A percentile compares a stretch with the other conserved stretches of the same genome.
Conservation (phyloP, 64 coral and sea anemone genomes). For the Platygyra sinensis region DNA sequence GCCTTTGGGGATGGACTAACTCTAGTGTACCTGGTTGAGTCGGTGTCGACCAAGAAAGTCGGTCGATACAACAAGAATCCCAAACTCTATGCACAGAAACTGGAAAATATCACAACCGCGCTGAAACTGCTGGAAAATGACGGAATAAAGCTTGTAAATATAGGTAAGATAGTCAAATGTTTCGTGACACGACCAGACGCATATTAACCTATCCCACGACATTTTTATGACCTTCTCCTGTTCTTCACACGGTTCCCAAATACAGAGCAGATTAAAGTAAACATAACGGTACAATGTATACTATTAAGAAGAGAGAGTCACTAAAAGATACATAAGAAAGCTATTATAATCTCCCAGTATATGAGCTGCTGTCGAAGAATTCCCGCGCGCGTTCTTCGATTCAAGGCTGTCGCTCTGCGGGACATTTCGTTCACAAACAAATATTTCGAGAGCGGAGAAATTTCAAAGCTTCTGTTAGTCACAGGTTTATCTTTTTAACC, state of each 20-base stretch:
- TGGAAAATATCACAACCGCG: conserved; percentile 91
- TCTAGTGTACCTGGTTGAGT: conserved; percentile 88
- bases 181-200: neutral
- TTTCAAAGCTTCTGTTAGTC: neutral
- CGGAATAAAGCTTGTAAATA: conserved; percentile 96
- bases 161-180: conserved; percentile 66
- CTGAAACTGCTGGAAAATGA: conserved; percentile 74
- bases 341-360: neutral
- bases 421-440: neutral
- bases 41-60: conserved; percentile 82
- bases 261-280: conserved; percentile 8
- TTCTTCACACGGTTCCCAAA: neutral
- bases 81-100: conserved; percentile 80
- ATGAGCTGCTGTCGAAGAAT: neutral
- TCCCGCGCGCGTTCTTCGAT: neutral
- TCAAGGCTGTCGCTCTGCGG: neutral
- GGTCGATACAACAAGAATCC: conserved; percentile 73
- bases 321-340: neutral
- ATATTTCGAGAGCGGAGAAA: neutral
- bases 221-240: neutral
- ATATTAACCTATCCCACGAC: too few relatives aligned
- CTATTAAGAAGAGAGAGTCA: neutral
- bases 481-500: neutral
- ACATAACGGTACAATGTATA: neutral
- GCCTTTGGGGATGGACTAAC: conserved; percentile 85